These are phyloP conservation scores for Ormyrus nitidulus DNA, from an alignment of 2,888 invertebrate genomes.

Conservation along the genomic window DNA sequence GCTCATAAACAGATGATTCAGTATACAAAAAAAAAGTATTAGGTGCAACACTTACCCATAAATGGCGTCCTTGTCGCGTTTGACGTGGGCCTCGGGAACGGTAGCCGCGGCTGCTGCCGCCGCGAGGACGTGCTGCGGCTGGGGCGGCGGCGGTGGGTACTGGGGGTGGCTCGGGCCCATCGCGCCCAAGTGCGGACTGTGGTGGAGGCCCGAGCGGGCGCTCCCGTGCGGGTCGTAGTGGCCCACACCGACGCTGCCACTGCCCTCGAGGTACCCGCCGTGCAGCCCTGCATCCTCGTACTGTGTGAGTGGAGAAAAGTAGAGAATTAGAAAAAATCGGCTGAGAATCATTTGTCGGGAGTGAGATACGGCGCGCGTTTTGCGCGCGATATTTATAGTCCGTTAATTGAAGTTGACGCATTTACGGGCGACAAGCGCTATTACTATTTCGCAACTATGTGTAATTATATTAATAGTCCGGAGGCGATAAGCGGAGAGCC, in stretches of 20 bases:
- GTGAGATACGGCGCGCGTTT: neutral
- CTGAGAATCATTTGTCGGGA: no score
- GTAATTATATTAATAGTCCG: no score
- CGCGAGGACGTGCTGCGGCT: conserved; percentile 88
- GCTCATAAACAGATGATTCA: no score
- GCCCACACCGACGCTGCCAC: conserved; percentile 80
- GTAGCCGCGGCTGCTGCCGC: conserved; percentile 78
- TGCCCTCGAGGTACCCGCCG: conserved; percentile 88
- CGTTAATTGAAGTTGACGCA: no score
- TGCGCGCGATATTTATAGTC: neutral
- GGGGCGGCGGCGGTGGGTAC: conserved; percentile 83
- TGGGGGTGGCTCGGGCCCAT: conserved; percentile 78
- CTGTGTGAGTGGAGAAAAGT: conserved; percentile 76
- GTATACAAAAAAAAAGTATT: neutral
- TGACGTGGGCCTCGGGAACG: conserved; percentile 90
- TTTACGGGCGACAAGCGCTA: no score
- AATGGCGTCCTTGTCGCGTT: conserved; percentile 98
- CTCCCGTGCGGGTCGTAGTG: conserved; percentile 87
- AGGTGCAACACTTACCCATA: conserved; percentile 90
- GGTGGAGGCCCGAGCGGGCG: conserved; percentile 79
- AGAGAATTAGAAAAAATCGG: neutral
- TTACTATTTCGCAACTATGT: no score
- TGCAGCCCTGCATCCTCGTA: conserved; percentile 94
- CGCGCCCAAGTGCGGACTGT: conserved; percentile 80
- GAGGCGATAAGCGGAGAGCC: no score